Conservation (phyloP, 1,140 invertebrate genomes). For the Brachionus rubens region DNA sequence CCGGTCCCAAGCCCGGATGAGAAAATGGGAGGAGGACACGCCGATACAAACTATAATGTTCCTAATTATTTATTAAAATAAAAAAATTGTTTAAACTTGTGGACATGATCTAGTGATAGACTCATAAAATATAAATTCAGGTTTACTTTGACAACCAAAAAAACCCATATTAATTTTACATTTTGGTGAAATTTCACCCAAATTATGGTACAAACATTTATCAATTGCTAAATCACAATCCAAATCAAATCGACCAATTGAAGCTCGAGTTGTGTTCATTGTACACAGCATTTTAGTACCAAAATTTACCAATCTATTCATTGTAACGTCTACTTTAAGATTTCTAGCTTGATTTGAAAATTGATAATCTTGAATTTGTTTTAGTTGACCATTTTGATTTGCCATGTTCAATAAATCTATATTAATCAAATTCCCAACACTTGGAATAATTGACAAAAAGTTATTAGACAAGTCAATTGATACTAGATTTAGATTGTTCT, state of each 20-base stretch:
- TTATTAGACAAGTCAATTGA: constrained; percentile 9
- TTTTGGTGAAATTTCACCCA: not conserved
- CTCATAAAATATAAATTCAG: constrained; percentile 4
- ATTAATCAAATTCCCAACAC: not conserved
- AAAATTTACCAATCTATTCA: not conserved
- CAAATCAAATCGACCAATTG: not conserved
- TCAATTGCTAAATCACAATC: not conserved
- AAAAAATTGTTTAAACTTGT: not conserved
- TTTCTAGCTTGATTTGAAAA: not conserved
- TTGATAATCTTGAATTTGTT: not conserved
- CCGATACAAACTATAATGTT: too few species aligned
- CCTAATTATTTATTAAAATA: too few species aligned
- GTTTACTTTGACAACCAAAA: not conserved
- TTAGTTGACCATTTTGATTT: not conserved
- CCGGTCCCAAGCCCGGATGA: too few species aligned
- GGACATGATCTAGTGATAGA: not conserved
- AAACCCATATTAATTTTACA: not conserved
- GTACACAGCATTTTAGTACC: not conserved
- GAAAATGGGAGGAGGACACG: too few species aligned
- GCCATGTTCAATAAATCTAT: not conserved
- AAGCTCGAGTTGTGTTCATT: not conserved
- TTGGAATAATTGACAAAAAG: not conserved
- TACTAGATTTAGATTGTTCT: not conserved
- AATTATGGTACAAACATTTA: constrained; percentile 11
- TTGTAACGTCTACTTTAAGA: not conserved